Evolutionary conservation across 2,888 invertebrate genomes (phyloP).

Genomic region (Eupeodes latifasciatus): DNA sequence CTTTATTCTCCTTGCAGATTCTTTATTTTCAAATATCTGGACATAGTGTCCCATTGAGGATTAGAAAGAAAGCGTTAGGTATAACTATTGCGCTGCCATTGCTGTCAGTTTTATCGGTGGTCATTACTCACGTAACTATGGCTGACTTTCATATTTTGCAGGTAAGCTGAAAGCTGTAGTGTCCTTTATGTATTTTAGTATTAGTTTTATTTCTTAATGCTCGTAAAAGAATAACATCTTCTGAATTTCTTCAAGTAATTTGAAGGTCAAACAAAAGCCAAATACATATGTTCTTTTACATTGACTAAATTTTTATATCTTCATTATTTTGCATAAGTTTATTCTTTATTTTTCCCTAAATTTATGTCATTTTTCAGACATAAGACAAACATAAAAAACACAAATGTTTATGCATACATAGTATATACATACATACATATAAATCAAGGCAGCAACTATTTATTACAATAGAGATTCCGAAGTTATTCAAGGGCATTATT

Average conservation of each 20-base stretch:
- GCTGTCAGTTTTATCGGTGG: slow-evolving; percentile 87
- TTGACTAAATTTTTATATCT: no score
- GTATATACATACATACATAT: no score
- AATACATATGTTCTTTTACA: no score
- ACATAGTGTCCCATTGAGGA: slow-evolving; percentile 85
- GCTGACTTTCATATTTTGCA: slow-evolving; percentile 88
- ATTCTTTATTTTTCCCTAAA: no score
- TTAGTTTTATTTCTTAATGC: neutral
- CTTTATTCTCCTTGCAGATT: slow-evolving; percentile 82
- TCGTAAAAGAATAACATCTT: neutral
- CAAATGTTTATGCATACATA: no score
- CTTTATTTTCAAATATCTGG: slow-evolving; percentile 87
- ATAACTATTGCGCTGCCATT: slow-evolving; percentile 87
- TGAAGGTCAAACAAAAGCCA: no score
- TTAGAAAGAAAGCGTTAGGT: slow-evolving; percentile 86
- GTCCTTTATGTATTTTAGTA: neutral
- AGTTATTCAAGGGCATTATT: no score
- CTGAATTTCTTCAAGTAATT: neutral
- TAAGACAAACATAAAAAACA: no score
- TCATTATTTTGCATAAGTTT: no score
- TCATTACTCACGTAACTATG: slow-evolving; percentile 89
- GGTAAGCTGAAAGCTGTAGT: slow-evolving; percentile 80
- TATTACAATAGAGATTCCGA: no score
- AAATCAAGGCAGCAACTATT: no score
- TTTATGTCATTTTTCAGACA: no score